phyloP scores from a whole-genome alignment of 2,113 vertebrate species.

The Corynorhinus townsendii region DNA sequence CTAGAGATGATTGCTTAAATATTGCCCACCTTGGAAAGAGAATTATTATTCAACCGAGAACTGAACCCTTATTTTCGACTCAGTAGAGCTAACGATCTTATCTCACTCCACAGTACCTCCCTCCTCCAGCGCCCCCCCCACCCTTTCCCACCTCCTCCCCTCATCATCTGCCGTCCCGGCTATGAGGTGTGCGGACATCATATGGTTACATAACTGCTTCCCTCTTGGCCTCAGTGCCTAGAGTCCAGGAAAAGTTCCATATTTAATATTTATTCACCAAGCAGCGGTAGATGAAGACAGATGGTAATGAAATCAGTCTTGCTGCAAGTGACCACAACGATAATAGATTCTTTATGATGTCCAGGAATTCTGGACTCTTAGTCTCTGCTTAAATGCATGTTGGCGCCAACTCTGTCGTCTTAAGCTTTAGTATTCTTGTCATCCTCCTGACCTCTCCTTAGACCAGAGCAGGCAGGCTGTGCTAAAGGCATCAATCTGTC shows the following conservation, averaged over 20 bases:
- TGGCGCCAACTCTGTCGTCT: constrained; percentile 80
- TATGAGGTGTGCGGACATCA: constrained; percentile 27
- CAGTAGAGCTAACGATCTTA: constrained; percentile 83
- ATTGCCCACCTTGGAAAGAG: constrained; percentile 85
- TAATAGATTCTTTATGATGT: constrained; percentile 87
- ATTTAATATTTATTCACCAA: constrained; percentile 84
- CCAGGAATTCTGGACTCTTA: constrained; percentile 83
- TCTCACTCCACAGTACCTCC: constrained; percentile 62
- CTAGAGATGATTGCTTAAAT: constrained; percentile 86
- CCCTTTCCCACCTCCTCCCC: background rate
- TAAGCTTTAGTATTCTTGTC: constrained; percentile 78
- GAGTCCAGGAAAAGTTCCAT: constrained; percentile 79
- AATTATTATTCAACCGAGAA: constrained; percentile 85
- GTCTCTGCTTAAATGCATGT: constrained; percentile 81
- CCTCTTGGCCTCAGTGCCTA: constrained; percentile 71
- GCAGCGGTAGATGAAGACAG: constrained; percentile 82
- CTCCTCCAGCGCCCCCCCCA: background rate
- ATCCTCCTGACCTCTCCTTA: constrained; percentile 80
- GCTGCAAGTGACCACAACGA: constrained; percentile 84
- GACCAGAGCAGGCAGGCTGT: constrained; percentile 77
- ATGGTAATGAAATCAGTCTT: constrained; percentile 84
- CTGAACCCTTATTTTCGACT: constrained; percentile 82
- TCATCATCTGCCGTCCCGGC: background rate
- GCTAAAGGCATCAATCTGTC: constrained; percentile 83
- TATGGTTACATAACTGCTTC: constrained; percentile 58